Base-by-base conservation (phyloP, 2,888 invertebrate genomes). In the Serrognathus titanus region DNA sequence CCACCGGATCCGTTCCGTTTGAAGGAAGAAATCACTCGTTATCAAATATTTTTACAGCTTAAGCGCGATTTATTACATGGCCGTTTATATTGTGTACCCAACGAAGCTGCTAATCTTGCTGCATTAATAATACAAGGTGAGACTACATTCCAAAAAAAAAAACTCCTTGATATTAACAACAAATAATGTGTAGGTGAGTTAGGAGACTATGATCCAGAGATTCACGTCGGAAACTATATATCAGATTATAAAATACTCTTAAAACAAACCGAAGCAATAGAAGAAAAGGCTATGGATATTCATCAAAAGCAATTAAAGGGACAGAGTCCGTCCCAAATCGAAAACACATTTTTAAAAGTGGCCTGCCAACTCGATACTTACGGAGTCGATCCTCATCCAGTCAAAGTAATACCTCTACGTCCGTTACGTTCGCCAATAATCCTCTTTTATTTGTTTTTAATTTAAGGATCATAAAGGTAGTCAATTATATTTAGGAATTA, bases 321-420 rank as follows among this genome's bases (percentile, higher is more conserved):
- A 46, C 90, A 93, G 79, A 87, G 90, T 49, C 88, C 94, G 2
- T 87, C 90, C 53, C 91, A 92, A 69, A 91, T 94, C 0, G 97
- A 97, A 80, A 86, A 88, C 58, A 86, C 89, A 66, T 98, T 98
- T 78, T 85, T 98, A 69, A 90, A 90, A 77, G 90, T 94, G 69
- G 94, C 96, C 41, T 89, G 92, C 65, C 88, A 90, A 63, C 81
- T 98, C 55, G 97, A 98, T 77, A 97, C 97, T 0, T 98, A 97
- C 73, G 98, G 97, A 24, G 92, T 98, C 37, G 97, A 98, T 80
- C 98, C 97, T 8, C 96, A 97, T 82, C 93, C 95, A 58, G 97
- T 98, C 35, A 98, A 97, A 85, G 94, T 94, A 76, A 70, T 13
- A 37, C 10, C 5, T 12, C 7, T 40, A 31, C 6, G 6, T 31